phyloP scores from a whole-genome alignment of 1,140 invertebrate species.

The Teleopsis dalmanni region DNA sequence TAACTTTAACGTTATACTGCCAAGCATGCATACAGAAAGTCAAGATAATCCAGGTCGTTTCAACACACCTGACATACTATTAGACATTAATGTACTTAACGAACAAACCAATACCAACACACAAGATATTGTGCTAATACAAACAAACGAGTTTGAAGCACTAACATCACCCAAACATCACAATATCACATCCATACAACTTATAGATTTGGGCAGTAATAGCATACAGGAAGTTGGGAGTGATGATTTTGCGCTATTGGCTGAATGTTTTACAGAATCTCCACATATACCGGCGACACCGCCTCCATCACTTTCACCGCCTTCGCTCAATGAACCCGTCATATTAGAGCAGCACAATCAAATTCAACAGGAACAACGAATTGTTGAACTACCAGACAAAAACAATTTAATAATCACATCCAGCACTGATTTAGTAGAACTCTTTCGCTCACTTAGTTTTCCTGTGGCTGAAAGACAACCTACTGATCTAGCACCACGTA shows the following conservation, averaged over 20 bases:
- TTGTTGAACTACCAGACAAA: constrained; percentile 25
- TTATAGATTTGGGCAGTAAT: constrained; percentile 29
- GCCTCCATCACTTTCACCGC: constrained; percentile 35
- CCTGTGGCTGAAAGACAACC: constrained; percentile 24
- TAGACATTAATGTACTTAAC: constrained; percentile 39
- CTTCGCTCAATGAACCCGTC: constrained; percentile 14
- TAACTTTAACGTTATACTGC: constrained; percentile 10
- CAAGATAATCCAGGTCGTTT: constrained; percentile 12
- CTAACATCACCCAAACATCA: not conserved
- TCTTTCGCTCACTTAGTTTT: constrained; percentile 40
- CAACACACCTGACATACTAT: constrained; percentile 39
- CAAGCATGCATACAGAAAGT: constrained; percentile 13
- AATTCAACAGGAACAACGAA: not conserved
- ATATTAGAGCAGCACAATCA: constrained; percentile 7
- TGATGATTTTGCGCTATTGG: constrained; percentile 33
- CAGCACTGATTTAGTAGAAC: constrained; percentile 35
- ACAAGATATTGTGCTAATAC: not conserved
- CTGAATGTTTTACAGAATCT: constrained; percentile 33
- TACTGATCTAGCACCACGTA: not conserved
- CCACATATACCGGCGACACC: constrained; percentile 33
- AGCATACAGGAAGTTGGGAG: constrained; percentile 13
- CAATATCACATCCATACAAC: constrained; percentile 18
- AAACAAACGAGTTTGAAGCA: not conserved
- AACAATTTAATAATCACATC: constrained; percentile 30
- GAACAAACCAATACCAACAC: constrained; percentile 7